Conservation (phyloP, 2,113 vertebrate genomes). For the Scolopax mira region DNA sequence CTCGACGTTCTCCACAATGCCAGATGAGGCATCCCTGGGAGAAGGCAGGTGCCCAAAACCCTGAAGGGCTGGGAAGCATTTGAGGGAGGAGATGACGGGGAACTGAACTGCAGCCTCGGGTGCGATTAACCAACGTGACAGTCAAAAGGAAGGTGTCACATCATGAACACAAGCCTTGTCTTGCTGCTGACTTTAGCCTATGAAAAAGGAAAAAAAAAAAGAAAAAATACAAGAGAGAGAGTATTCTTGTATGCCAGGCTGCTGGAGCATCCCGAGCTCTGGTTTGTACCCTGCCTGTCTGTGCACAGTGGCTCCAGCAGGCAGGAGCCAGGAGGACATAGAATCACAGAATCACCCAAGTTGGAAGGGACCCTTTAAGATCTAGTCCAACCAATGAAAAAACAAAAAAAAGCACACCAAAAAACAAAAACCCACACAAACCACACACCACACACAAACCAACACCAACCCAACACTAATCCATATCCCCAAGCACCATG, state of each 20-base stretch:
- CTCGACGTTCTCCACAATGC: rapidly evolving
- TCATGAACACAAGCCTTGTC: neutral
- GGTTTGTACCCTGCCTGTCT: neutral
- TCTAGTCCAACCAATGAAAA: too few species aligned
- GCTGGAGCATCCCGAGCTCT: neutral
- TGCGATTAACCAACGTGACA: neutral
- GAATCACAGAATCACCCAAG: too few species aligned
- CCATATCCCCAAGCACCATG: too few species aligned
- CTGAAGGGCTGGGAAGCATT: neutral
- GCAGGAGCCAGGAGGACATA: neutral
- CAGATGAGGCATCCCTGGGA: neutral
- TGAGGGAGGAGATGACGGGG: neutral
- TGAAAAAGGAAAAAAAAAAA: neutral
- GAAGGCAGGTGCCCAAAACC: neutral
- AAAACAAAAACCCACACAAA: too few species aligned
- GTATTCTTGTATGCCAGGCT: neutral
- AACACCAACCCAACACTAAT: too few species aligned
- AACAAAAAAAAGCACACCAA: too few species aligned
- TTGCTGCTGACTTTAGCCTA: neutral
- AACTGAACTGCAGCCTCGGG: neutral
- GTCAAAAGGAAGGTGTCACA: neutral
- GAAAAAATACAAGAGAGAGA: neutral
- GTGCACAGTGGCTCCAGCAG: neutral
- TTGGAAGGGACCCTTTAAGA: too few species aligned
- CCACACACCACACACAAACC: too few species aligned